Evolutionary conservation across 92 coral and sea anemone species (phyloP), one percentile per base, ranked within the genome.

Genomic region (Actinernus sp.): DNA sequence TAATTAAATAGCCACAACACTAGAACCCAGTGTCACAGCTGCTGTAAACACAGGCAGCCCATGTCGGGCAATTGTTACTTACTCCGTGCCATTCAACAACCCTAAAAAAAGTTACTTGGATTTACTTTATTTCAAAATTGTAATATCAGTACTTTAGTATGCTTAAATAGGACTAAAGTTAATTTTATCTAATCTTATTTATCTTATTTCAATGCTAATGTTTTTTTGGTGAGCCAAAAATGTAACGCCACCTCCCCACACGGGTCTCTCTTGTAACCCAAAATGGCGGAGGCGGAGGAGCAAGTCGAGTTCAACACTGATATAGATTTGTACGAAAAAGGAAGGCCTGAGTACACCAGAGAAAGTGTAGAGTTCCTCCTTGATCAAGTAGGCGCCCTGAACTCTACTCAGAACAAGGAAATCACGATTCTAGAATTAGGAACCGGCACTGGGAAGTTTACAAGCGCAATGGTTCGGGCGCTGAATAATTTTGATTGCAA

Each of bases 391-490:
- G 96, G 91, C 12, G 93, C 71, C 1, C 53, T 93, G 13, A 52
- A 58, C 12, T 28, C 23, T 14, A 59, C 31, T 20, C 14, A 24
- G 7, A 56, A 76, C 24, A 75, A 78, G 27, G 53, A 68, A 16
- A 53, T 86, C 26, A 81, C 85, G 8, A 67, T 89, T 25, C 40
- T 89, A 34, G 98, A 93, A 71, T 29, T 89, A 1, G 96, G 93
- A 7, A 76, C 96, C 1, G 98, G 98, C 24, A 93, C 98, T 0
- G 98, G 98, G 23, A 81, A 68, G 48, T 93, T 93, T 41, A 93
- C 98, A 11, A 86, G 93, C n/a, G 93, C 52, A 5, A 62, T 89
- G 80, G 33, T 51, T 5, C 56, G 73, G 34, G 88, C 71, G 16
- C 71, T 93, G 23, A 60, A 47, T 5, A 46, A 32, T n/a, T 64